These are phyloP conservation scores for Drosophila pseudotakahashii DNA, from an alignment of 2,888 invertebrate species.

Conservation along the genomic window DNA sequence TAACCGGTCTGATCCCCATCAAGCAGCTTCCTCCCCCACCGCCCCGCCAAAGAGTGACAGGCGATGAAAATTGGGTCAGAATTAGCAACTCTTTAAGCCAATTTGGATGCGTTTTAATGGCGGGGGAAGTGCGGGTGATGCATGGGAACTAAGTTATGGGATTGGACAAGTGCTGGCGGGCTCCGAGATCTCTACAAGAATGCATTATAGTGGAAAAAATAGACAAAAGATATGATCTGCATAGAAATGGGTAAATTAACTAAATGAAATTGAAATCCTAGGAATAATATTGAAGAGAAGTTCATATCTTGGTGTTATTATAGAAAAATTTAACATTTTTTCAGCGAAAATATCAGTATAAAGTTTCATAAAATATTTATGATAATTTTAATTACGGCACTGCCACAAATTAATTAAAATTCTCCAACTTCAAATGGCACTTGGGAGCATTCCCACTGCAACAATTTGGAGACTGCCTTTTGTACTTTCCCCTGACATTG, in stretches of 20 bases:
- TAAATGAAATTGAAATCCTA: background rate
- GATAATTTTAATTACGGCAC: background rate
- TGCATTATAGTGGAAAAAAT: background rate
- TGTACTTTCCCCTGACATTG: slow-evolving; percentile 60
- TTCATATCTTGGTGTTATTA: background rate
- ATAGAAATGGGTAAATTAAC: background rate
- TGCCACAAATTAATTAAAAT: slow-evolving; percentile 19
- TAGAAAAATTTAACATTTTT: background rate
- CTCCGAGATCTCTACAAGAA: slow-evolving; percentile 5
- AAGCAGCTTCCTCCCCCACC: slow-evolving; percentile 5
- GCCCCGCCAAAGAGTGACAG: slow-evolving; percentile 30
- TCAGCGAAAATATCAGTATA: background rate
- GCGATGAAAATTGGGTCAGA: slow-evolving; percentile 71
- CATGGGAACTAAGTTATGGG: slow-evolving; percentile 30
- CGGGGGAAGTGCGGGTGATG: slow-evolving; percentile 3
- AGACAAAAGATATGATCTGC: background rate
- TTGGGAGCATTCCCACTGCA: slow-evolving; percentile 29
- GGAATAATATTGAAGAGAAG: background rate
- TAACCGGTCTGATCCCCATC: slow-evolving; percentile 24
- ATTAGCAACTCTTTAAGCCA: slow-evolving; percentile 64
- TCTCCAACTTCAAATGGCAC: slow-evolving; percentile 4
- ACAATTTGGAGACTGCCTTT: slow-evolving; percentile 16
- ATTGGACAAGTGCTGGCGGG: slow-evolving; percentile 22
- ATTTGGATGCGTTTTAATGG: slow-evolving; percentile 40
- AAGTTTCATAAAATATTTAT: background rate